Evolutionary conservation across 2,888 invertebrate genomes (phyloP), one percentile per base, ranked within the genome.

Genomic region (Caenorhabditis doughertyi): DNA sequence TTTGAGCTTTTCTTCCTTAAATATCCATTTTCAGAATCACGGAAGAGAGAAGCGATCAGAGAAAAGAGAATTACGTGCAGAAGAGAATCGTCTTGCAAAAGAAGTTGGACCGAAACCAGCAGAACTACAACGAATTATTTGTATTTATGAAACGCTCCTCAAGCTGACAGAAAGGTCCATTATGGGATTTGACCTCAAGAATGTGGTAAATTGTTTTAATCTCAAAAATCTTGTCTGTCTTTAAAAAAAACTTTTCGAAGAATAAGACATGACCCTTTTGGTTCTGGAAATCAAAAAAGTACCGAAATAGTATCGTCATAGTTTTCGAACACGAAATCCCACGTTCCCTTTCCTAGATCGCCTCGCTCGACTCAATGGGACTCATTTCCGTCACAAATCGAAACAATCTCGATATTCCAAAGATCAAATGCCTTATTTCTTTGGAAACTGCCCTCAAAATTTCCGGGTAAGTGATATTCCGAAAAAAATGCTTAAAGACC

Each of bases 31-130:
- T 58, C 32, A 83, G 83, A 62, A 83, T 65, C 83, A 83, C 65
- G 83, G 83, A 29, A 56, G 60, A 53, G 83, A 83, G 21, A 83
- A 83, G 55, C 53, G 83, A 18, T 83, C 83, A 0, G 83, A 79
- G 23, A 72, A 70, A 29, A 60, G 64, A 44, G 83, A 83, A 29
- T 25, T 83, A 13, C 62, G 71, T 5, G 60, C 60, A 2, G 83
- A 83, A 65, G 74, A 64, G 29, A 70, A 51, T n/a, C 74, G 79
- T 16, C 51, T 73, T 16, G 62, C 65, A 5, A 83, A 79, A 29
- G 83, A 79, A 9, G 13, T 79, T 18, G 83, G 71, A 25, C 79
- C 83, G 35, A 83, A 83, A 25, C 51, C 74, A 0, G 73, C 82
- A 2, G 82, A 82, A 21, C 70, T 82, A 16, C 82, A 82, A 39